Evolutionary conservation across 2,888 invertebrate genomes (phyloP), one percentile per base, ranked within the genome.

Genomic region (Plebejus melissa): DNA sequence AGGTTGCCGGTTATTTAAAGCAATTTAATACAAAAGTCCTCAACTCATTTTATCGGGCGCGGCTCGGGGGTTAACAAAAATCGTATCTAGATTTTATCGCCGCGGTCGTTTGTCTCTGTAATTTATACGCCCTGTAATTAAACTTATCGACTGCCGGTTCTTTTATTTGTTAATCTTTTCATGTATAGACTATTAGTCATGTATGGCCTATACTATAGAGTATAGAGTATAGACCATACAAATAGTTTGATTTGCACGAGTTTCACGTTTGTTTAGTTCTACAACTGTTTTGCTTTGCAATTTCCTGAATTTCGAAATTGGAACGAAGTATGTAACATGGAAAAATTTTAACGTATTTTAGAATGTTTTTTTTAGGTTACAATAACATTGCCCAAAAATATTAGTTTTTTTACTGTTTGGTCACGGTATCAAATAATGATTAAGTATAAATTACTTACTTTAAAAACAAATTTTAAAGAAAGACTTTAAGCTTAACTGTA

Each of bases 61-160:
- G 74, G 71, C 58, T 38, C 57, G 11, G 41, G 65, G 72, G 58
- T 75, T 60, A 69, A 75, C 76, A 75, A 74, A 76, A 74, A 76
- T 74, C 72, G 50, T 72, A 70, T 69, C 9, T 36, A 69, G 76
- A 77, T 77, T 54, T 72, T 57, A 71, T 76, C 78, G 65, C 54
- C 75, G 70, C 69, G 65, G 69, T 77, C 77, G 77, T 79, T 78
- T 78, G 78, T 78, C 77, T 78, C 75, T 70, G 77, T 79, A 78
- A 79, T 79, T 79, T 79, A 79, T 78, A 60, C 58, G 71, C 57
- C 71, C 74, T 70, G 74, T 76, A 77, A 78, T 78, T 79, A 78
- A 76, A 77, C 72, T 76, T 77, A 77, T 79, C 77, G 74, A 76
- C 60, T 70, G 57, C 69, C 50, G 75, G 70, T 76, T 50, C 72